Conservation (phyloP, 2,888 invertebrate species). For the Sphinx pinastri region DNA sequence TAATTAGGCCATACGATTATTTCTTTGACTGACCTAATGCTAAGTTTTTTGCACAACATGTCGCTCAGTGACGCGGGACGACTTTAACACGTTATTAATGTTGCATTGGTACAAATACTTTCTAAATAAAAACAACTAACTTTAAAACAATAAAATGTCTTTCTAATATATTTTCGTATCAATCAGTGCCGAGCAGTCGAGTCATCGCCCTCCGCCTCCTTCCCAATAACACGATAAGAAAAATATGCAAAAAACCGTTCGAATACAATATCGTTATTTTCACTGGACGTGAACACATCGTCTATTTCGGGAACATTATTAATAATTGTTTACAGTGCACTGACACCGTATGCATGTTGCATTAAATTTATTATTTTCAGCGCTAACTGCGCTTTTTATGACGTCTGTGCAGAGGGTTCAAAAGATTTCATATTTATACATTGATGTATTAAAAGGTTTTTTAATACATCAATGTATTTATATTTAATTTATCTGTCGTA, state of each 20-base stretch:
- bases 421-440: slow-evolving; percentile 5
- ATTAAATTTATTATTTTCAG: slow-evolving; percentile 29
- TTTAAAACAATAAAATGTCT: not conserved
- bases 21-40: not conserved
- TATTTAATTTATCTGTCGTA: not conserved
- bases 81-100: not conserved
- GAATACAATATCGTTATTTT: slow-evolving; percentile 39
- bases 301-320: slow-evolving; percentile 41
- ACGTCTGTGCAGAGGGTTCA: not conserved
- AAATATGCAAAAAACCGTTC: slow-evolving; percentile 34
- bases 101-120: not conserved
- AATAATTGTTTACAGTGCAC: slow-evolving; percentile 43
- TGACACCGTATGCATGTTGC: slow-evolving; percentile 32
- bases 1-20: not conserved
- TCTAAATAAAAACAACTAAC: not conserved
- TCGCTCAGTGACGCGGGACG: not conserved
- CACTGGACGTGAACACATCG: slow-evolving; percentile 37
- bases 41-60: not conserved
- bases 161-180: not conserved
- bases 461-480: too few species aligned
- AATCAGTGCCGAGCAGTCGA: not conserved
- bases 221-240: slow-evolving; percentile 29
- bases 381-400: slow-evolving; percentile 31
- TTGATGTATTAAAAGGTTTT: too few species aligned
- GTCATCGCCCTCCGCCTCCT: slow-evolving; percentile 17